A percentile compares a stretch with the other conserved stretches of the same genome.
These are phyloP conservation scores for Pycnomerus fuliginosus DNA, from an alignment of 2,888 invertebrate species.

Conservation along the genomic window DNA sequence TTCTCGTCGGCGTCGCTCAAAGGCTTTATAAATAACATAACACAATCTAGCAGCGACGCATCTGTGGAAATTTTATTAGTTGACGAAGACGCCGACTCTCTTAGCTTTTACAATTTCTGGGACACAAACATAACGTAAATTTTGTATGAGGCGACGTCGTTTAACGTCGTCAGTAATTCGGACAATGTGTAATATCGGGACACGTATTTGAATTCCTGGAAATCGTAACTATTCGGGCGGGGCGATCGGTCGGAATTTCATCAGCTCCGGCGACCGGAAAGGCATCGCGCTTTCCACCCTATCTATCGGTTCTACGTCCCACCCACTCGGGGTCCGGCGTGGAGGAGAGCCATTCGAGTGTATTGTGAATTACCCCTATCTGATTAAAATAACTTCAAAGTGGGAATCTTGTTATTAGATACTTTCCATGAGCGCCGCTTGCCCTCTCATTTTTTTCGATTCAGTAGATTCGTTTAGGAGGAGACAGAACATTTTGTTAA, in stretches of 20 bases:
- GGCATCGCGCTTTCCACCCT: slow-evolving; percentile 56
- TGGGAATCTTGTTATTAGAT: slow-evolving; percentile 51
- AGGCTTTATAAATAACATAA: slow-evolving; percentile 50
- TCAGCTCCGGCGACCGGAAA: slow-evolving; percentile 65
- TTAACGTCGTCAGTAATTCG: slow-evolving; percentile 41
- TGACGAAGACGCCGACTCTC: slow-evolving; percentile 38
- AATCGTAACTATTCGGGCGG: slow-evolving; percentile 53
- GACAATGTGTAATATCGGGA: slow-evolving; percentile 51
- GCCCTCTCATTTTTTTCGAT: no score
- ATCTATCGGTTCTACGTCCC: slow-evolving; percentile 26
- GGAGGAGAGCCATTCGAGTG: slow-evolving; percentile 43
- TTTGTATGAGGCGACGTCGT: neutral
- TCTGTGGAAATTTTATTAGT: slow-evolving; percentile 51
- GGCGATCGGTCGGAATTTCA: slow-evolving; percentile 53
- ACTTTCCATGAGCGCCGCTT: no score
- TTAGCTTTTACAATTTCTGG: slow-evolving; percentile 23
- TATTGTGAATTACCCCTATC: slow-evolving; percentile 50
- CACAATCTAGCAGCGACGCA: slow-evolving; percentile 49
- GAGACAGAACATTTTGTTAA: no score
- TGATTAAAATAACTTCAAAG: slow-evolving; percentile 54
- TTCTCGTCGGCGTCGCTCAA: slow-evolving; percentile 39
- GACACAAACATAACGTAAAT: neutral
- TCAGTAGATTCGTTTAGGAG: no score
- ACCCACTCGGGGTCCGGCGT: slow-evolving; percentile 16
- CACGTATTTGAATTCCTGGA: slow-evolving; percentile 51